Evolutionary conservation across 2,888 invertebrate species (phyloP), one percentile per base, ranked within the genome.

Genomic region (Eumacrocentrus americanus): DNA sequence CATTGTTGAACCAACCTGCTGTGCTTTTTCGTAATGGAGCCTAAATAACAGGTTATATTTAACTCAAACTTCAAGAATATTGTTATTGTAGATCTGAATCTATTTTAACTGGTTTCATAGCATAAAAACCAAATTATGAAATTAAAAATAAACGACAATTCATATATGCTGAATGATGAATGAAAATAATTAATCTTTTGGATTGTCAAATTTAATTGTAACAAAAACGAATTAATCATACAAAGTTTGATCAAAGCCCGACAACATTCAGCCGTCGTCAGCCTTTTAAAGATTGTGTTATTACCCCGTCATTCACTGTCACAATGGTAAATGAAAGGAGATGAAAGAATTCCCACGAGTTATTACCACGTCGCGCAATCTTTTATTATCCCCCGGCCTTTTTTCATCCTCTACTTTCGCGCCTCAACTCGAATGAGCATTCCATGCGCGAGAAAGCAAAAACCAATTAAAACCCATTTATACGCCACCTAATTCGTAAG

Each of bases 401-500:
- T 57, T 40, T 53, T 56, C 34, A 16, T 6, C 18, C 16, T 22
- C 20, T 29, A 64, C 16, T 44, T 42, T 38, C 29, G 25, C 42
- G 18, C 29, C n/a, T 44, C 12, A 14, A 16, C 29, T 44, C 54
- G 29, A 29, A 18, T 29, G 29, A 18, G 42, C 25, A 29, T 50
- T 44, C 37, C 34, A 34, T 57, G 12, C 22, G 54, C 9, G 29
- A 34, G 58, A 44, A 42, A 29, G 42, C 59, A 62, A 64, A 68
- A 63, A 74, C 71, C 75, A 77, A 79, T 77, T 78, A 78, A 77
- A 76, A 73, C 67, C 68, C 74, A 78, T 75, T 78, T 76, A 75
- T 72, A 72, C 71, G 68, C 67, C 70, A 72, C 67, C 73, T 60
- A 34, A 60, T 44, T 54, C 74, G 73, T 72, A 72, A 70, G 70